Conservation (phyloP, 2,888 invertebrate genomes). For the Lomographa bimaculata region DNA sequence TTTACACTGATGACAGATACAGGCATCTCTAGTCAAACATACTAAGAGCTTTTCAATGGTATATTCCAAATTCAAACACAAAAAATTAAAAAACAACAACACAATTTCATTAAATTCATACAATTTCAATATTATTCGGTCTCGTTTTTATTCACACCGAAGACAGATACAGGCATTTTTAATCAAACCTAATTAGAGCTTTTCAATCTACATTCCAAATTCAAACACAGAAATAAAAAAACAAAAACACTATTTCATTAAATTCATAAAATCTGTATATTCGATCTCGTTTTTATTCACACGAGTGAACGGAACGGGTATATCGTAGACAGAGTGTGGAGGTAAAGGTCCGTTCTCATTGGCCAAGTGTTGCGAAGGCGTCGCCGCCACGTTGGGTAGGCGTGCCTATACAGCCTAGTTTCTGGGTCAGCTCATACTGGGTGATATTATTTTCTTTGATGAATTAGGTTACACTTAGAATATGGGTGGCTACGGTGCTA, state of each 20-base stretch:
- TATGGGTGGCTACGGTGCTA: slow-evolving; percentile 57
- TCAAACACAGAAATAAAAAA: slow-evolving; percentile 20
- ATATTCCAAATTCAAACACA: no score
- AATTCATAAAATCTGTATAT: slow-evolving; percentile 22
- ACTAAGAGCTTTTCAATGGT: no score
- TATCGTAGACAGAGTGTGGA: slow-evolving; percentile 39
- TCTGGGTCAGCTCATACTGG: slow-evolving; percentile 44
- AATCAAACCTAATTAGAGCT: no score
- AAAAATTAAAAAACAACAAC: no score
- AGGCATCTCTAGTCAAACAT: no score
- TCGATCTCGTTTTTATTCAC: slow-evolving; percentile 30
- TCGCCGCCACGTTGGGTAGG: slow-evolving; percentile 66
- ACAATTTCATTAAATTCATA: no score
- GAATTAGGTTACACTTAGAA: slow-evolving; percentile 57
- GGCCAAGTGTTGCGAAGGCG: slow-evolving; percentile 72
- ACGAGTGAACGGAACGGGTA: slow-evolving; percentile 65
- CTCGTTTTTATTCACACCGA: no score
- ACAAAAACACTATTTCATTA: slow-evolving; percentile 24
- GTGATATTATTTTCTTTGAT: slow-evolving; percentile 30
- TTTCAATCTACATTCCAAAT: slow-evolving; percentile 19
- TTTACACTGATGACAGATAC: no score
- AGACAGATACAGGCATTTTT: no score
- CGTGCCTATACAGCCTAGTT: slow-evolving; percentile 53
- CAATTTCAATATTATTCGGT: no score
- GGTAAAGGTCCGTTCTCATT: slow-evolving; percentile 66